Conservation (phyloP, 2,888 invertebrate species). For the Sminthurides aquaticus region DNA sequence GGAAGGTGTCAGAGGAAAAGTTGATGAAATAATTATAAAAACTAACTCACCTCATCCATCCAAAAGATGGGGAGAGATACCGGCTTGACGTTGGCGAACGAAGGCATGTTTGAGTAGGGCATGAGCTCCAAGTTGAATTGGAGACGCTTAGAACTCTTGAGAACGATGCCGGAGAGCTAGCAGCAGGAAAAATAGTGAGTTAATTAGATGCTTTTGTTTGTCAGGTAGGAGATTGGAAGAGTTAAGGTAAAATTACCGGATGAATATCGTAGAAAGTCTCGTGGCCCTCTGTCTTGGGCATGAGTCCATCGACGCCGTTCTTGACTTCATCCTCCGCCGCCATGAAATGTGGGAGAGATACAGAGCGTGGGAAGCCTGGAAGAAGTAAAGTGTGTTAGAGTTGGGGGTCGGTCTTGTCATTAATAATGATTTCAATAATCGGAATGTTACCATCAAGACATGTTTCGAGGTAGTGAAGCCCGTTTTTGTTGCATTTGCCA, state of each 20-base stretch:
- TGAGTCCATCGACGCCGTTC: constrained; percentile 34
- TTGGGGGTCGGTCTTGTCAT: too few species aligned
- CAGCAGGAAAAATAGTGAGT: not conserved
- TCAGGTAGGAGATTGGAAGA: not conserved
- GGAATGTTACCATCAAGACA: constrained; percentile 29
- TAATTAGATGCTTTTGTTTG: too few species aligned
- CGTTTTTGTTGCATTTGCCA: constrained; percentile 24
- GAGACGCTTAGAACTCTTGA: constrained; percentile 32
- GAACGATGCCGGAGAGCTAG: constrained; percentile 37
- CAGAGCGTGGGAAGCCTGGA: constrained; percentile 21
- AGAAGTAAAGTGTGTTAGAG: too few species aligned
- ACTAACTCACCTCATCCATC: constrained; percentile 37
- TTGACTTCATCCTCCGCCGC: constrained; percentile 31
- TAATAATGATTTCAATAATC: not conserved
- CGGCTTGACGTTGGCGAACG: constrained; percentile 29
- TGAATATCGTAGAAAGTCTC: constrained; percentile 34
- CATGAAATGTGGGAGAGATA: constrained; percentile 36
- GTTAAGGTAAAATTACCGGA: constrained; percentile 26
- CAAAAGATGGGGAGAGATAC: constrained; percentile 38
- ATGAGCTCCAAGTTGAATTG: constrained; percentile 35
- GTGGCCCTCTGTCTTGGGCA: constrained; percentile 32
- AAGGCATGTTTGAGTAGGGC: constrained; percentile 30
- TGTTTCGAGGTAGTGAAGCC: constrained; percentile 24
- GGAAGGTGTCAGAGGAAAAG: too few species aligned
- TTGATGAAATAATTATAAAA: too few species aligned